Evolutionary conservation across 2,113 vertebrate species (phyloP), one percentile per base, ranked within the genome.

Genomic region (Struthidea cinerea): DNA sequence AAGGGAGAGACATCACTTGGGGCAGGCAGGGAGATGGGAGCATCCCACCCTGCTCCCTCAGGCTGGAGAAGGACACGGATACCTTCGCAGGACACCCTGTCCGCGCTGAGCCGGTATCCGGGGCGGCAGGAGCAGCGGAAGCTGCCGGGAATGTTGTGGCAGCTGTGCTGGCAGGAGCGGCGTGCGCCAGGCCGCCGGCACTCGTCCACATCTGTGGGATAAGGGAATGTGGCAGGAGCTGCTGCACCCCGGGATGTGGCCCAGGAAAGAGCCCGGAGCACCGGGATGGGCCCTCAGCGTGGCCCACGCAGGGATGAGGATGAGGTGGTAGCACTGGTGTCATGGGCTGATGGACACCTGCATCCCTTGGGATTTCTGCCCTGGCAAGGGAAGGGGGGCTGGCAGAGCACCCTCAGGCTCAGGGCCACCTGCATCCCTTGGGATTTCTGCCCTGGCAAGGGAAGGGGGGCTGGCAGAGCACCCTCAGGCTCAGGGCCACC

Each of bases 31-130:
- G 55, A 60, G 46, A 24, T 0, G 12, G 28, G 30, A 67, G 12
- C 30, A 50, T 24, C 44, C 67, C 11, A 5, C 18, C 9, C 14
- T 3, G 5, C 20, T 70, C 12, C 32, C 10, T 5, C 27, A 28
- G 56, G 8, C 41, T 14, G 35, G 49, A 77, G 41, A 19, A 47
- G 56, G 56, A 5, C 32, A 33, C 0, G 5, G 56, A 24, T 94
- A 98, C 98, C 98, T 96, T 98, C 98, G 1, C 98, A 98, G 73
- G 98, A 98, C 44, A 97, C 94, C 6, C 96, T 95, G 92, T 98
- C 98, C 0, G 85, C 9, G 4, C 96, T 61, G 35, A 98, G 98
- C 49, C 97, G 88, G 93, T 98, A 98, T 27, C 98, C 98, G 0
- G 98, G 97, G 16, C 96, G 93, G 90, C 98, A 98, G 17, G 97